Evolutionary conservation across 2,888 invertebrate genomes (phyloP).

Genomic region (Griposia aprilina): DNA sequence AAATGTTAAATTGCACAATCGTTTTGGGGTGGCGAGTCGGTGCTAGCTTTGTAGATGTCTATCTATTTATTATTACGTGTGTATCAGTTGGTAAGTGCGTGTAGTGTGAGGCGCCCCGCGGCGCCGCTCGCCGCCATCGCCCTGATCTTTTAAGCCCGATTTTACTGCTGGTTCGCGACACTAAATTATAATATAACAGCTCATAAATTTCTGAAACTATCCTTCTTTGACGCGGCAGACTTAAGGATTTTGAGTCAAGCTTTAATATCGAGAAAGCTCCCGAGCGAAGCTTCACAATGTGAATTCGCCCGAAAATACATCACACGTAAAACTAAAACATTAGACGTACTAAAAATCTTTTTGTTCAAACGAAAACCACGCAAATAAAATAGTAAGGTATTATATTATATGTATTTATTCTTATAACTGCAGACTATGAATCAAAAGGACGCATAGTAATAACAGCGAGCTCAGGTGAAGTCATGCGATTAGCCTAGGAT

Average conservation of each 20-base stretch:
- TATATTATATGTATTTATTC: background rate
- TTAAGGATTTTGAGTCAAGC: constrained; percentile 77
- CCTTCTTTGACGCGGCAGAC: constrained; percentile 81
- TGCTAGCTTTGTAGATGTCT: background rate
- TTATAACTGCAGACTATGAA: constrained; percentile 18
- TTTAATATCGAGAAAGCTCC: constrained; percentile 68
- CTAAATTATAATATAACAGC: constrained; percentile 90
- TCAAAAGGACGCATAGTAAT: constrained; percentile 6
- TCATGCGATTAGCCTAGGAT: constrained; percentile 78
- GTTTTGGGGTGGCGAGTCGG: background rate
- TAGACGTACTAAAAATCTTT: background rate
- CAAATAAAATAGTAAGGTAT: constrained; percentile 31
- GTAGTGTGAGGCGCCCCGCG: constrained; percentile 62
- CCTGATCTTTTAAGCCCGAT: constrained; percentile 89
- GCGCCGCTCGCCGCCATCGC: constrained; percentile 65
- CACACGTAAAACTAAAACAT: background rate
- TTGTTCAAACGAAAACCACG: background rate
- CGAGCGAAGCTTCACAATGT: background rate
- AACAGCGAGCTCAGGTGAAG: constrained; percentile 76
- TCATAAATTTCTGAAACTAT: constrained; percentile 89
- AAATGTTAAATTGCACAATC: background rate
- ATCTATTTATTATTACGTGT: constrained; percentile 21
- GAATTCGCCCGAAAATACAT: constrained; percentile 1
- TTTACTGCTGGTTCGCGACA: constrained; percentile 85
- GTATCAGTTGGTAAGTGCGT: constrained; percentile 47